phyloP scores from a whole-genome alignment of 2,888 invertebrate species.

The Morpho deidamia region DNA sequence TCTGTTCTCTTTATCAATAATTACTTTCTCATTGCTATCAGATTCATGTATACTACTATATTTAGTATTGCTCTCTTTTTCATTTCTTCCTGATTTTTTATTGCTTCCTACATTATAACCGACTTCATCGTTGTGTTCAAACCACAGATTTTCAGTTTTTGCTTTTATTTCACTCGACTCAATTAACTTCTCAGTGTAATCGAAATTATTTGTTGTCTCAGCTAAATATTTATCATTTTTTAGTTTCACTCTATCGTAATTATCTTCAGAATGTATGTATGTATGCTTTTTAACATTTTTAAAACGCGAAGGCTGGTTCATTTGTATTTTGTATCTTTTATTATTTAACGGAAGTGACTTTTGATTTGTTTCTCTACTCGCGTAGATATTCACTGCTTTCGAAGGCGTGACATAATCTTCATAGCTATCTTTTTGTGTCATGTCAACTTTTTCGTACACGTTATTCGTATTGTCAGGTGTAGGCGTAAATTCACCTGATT shows the following conservation, averaged over 20 bases:
- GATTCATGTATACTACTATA: too few relatives aligned
- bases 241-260: not conserved
- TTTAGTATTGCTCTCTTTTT: too few relatives aligned
- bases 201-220: constrained; percentile 1
- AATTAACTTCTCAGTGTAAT: constrained; percentile 4
- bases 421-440: constrained; percentile 41
- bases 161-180: constrained; percentile 32
- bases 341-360: not conserved
- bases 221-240: not conserved
- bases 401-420: constrained; percentile 49
- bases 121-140: constrained; percentile 25
- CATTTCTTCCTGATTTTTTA: too few relatives aligned
- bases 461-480: constrained; percentile 4
- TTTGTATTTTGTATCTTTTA: constrained; percentile 21
- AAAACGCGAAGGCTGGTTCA: not conserved
- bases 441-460: constrained; percentile 28
- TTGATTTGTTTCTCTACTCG: constrained; percentile 16
- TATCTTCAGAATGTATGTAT: not conserved
- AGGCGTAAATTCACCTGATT: not conserved
- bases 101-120: not conserved
- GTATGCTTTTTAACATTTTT: constrained; percentile 1
- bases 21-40: too few relatives aligned
- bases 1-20: not conserved
- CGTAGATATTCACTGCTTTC: constrained; percentile 33
- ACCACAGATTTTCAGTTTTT: constrained; percentile 34